phyloP scores from a whole-genome alignment of 2,888 invertebrate genomes.

The Eueremaeus valkanovi region DNA sequence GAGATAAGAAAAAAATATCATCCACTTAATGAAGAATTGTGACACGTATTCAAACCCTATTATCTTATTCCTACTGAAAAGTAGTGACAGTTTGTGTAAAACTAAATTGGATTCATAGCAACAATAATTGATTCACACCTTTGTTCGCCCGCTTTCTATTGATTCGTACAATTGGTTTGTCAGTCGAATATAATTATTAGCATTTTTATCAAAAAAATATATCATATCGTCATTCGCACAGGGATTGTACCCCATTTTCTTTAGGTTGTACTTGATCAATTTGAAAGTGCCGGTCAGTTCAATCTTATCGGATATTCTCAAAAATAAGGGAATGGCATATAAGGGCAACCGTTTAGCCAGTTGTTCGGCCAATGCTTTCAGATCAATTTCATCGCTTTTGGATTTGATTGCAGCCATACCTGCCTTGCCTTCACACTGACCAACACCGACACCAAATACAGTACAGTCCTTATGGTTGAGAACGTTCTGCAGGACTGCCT shows the following conservation, averaged over 20 bases:
- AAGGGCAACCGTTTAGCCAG: conserved; percentile 53
- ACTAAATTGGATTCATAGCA: too few relatives aligned
- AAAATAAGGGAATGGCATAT: conserved; percentile 58
- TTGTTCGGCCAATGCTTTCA: conserved; percentile 48
- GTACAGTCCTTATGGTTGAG: conserved; percentile 79
- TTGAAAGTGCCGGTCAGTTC: conserved; percentile 76
- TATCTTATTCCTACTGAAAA: too few relatives aligned
- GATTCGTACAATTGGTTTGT: too few relatives aligned
- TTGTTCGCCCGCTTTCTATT: too few relatives aligned
- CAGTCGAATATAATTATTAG: too few relatives aligned
- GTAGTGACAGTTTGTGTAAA: too few relatives aligned
- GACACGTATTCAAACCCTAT: too few relatives aligned
- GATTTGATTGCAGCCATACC: conserved; percentile 58
- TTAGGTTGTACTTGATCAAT: conserved; percentile 79
- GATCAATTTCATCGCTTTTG: conserved; percentile 48
- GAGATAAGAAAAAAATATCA: too few relatives aligned
- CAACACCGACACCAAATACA: conserved; percentile 87
- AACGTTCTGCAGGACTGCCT: conserved; percentile 64
- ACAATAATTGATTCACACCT: too few relatives aligned
- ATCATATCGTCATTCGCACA: conserved; percentile 44
- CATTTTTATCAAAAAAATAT: conserved; percentile 43
- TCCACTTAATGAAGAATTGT: too few relatives aligned
- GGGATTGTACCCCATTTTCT: conserved; percentile 74
- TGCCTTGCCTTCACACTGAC: conserved; percentile 55
- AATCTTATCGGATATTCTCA: conserved; percentile 54